These are phyloP conservation scores for Neoarius graeffei DNA, from an alignment of 2,113 vertebrate species.

Conservation along the genomic window DNA sequence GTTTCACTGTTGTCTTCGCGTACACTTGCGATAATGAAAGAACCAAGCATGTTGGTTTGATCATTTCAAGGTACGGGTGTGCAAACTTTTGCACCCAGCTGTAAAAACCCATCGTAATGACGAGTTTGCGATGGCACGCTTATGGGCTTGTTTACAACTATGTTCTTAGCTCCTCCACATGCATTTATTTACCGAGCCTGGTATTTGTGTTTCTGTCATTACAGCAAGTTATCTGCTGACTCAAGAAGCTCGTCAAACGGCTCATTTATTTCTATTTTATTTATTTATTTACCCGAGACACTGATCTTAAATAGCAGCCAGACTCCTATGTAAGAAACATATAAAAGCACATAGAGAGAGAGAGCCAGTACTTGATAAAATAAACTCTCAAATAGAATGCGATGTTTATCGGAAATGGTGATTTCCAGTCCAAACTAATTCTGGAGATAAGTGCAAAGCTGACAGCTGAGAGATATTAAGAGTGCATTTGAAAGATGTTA, in stretches of 20 bases:
- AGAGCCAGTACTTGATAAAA: not conserved
- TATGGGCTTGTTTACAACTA: constrained; percentile 5
- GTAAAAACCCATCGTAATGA: constrained; percentile 19
- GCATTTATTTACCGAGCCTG: constrained; percentile 17
- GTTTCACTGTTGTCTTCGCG: not conserved
- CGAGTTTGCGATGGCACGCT: not conserved
- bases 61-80: not conserved
- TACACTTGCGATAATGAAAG: not conserved
- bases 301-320: constrained; percentile 3
- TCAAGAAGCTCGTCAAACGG: not conserved
- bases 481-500: not conserved
- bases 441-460: not conserved
- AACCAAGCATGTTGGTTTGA: not conserved
- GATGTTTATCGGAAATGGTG: not conserved
- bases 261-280: constrained; percentile 15
- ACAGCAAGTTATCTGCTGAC: constrained; percentile 25
- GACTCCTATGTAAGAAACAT: not conserved
- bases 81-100: not conserved
- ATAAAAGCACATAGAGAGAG: not conserved
- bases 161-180: not conserved
- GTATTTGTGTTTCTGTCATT: constrained; percentile 38
- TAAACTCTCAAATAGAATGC: not conserved
- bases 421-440: not conserved
- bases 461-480: not conserved
- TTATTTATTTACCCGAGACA: not conserved